Evolutionary conservation across 92 coral and sea anemone species (phyloP).

Genomic region (Blastomussa wellsi): DNA sequence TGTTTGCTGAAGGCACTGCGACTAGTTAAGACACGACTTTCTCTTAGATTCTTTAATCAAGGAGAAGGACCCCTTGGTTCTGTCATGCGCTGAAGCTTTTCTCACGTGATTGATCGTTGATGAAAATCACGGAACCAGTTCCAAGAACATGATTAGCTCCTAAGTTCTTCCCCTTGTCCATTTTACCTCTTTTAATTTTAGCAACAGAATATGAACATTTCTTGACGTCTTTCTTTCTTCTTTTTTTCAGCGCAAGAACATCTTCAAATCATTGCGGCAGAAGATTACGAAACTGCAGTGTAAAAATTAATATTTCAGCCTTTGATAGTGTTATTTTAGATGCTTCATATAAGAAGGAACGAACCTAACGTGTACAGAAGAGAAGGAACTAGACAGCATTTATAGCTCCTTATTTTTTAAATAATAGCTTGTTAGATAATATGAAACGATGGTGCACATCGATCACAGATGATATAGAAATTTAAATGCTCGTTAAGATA

Average conservation of each 20-base stretch:
- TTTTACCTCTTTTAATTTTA: not conserved
- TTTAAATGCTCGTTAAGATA: conserved; percentile 9
- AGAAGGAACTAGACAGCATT: not conserved
- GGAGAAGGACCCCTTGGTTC: not conserved
- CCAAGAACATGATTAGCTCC: not conserved
- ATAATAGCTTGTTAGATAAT: conserved; percentile 29
- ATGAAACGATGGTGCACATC: conserved; percentile 7
- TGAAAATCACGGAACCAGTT: not conserved
- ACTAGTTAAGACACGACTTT: not conserved
- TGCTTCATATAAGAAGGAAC: not conserved
- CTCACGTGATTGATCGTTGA: not conserved
- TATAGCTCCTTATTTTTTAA: conserved; percentile 24
- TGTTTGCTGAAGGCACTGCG: not conserved
- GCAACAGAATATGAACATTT: not conserved
- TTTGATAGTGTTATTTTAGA: not conserved
- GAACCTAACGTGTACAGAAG: conserved; percentile 20
- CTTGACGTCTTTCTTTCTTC: not conserved
- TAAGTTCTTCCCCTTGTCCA: not conserved
- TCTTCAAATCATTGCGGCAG: conserved; percentile 86
- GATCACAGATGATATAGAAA: conserved; percentile 25
- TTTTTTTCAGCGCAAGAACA: conserved; percentile 80
- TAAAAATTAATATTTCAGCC: conserved; percentile 25
- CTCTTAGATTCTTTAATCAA: no score
- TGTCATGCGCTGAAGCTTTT: not conserved
- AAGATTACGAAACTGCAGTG: conserved; percentile 91